These are phyloP conservation scores for Centropyge bicolor DNA, from an alignment of 2,797 vertebrate genomes.

Conservation along the genomic window DNA sequence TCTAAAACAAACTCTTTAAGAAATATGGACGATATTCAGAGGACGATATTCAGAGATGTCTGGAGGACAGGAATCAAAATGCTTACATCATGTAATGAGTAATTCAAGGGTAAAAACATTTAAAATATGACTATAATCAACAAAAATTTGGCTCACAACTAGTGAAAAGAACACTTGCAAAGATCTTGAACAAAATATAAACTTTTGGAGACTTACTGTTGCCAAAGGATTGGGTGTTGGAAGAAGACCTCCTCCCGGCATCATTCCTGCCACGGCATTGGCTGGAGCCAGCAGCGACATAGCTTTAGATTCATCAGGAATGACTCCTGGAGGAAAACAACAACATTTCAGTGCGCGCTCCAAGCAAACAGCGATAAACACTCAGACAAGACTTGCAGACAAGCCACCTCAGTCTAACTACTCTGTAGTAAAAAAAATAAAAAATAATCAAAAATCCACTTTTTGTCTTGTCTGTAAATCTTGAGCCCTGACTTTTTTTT, in stretches of 20 bases:
- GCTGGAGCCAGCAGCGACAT: constrained; percentile 99
- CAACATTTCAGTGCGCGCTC: constrained; percentile 61
- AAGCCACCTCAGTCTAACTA: constrained; percentile 91
- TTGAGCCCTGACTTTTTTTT: constrained; percentile 77
- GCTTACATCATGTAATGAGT: too few species aligned
- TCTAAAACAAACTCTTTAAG: neutral
- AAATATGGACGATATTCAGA: neutral
- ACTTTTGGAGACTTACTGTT: constrained; percentile 83
- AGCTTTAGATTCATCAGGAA: constrained; percentile 99
- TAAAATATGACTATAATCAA: neutral
- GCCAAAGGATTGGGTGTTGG: constrained; percentile 97
- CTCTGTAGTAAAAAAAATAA: constrained; percentile 74
- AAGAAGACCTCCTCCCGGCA: constrained; percentile 98
- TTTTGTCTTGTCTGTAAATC: constrained; percentile 83
- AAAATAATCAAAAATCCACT: constrained; percentile 62
- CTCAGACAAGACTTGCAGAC: constrained; percentile 84
- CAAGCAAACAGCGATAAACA: constrained; percentile 59
- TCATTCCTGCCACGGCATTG: constrained; percentile 98
- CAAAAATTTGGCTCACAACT: too few species aligned
- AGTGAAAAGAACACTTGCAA: neutral
- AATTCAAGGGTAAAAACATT: neutral
- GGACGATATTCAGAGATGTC: too few species aligned
- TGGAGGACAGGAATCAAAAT: neutral
- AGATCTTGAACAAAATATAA: neutral
- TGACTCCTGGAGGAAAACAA: constrained; percentile 94